phyloP scores from a whole-genome alignment of 2,113 vertebrate genomes.

The Mustela nigripes region DNA sequence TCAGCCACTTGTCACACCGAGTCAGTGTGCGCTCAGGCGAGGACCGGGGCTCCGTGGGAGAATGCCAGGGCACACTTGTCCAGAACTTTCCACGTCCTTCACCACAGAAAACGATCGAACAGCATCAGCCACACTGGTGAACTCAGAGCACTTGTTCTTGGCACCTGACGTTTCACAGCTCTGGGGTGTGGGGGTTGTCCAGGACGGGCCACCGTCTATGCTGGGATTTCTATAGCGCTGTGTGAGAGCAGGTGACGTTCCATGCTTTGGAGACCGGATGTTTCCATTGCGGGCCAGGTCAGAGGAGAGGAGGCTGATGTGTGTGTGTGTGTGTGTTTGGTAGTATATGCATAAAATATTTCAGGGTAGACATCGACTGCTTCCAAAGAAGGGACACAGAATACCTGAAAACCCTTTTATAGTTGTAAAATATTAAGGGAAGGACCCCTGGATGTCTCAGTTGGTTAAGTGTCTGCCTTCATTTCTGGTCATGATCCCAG shows the following conservation, averaged over 20 bases:
- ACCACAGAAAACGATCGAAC: rapidly evolving
- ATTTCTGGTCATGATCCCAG: background rate
- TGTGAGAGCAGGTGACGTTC: rapidly evolving
- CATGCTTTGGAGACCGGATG: background rate
- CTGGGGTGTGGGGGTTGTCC: background rate
- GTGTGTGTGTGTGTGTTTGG: no score
- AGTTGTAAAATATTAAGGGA: background rate
- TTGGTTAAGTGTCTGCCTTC: background rate
- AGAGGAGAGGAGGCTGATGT: background rate
- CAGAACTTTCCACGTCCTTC: background rate
- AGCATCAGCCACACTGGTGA: rapidly evolving
- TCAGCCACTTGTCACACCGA: conserved; percentile 42
- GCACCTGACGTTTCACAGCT: background rate
- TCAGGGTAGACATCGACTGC: background rate
- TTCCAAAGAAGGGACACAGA: background rate
- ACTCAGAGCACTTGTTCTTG: no score
- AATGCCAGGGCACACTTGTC: background rate
- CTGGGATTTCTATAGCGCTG: rapidly evolving
- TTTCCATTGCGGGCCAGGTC: background rate
- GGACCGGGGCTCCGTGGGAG: rapidly evolving
- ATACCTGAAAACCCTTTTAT: background rate
- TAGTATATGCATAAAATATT: background rate
- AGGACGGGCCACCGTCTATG: background rate
- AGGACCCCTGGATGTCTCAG: background rate
- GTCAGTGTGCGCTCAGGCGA: background rate